Percentiles rank a stretch among this genome's conserved stretches.
Evolutionary conservation across 2,888 invertebrate genomes (phyloP).

Genomic region (Abscondita cerata): DNA sequence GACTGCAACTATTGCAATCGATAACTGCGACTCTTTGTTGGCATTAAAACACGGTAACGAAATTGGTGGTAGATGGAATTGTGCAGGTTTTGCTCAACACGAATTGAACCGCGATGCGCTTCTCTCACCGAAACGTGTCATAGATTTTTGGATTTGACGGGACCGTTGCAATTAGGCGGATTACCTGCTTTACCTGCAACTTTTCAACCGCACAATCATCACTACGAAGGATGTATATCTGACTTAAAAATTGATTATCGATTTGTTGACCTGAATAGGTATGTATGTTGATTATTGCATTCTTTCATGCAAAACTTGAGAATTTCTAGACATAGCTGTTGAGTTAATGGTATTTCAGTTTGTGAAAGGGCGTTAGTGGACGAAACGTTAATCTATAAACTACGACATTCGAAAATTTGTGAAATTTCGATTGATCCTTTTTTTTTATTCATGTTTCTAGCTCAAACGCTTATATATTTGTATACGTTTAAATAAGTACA

Average conservation of each 20-base stretch:
- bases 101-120: conserved; percentile 77
- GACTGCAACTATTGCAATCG: conserved; percentile 83
- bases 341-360: too few relatives aligned
- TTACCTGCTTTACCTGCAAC: conserved; percentile 81
- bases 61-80: conserved; percentile 78
- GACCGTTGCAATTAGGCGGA: conserved; percentile 82
- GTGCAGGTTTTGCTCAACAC: conserved; percentile 81
- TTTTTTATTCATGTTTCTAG: too few relatives aligned
- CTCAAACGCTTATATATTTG: too few relatives aligned
- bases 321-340: too few relatives aligned
- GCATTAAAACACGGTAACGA: conserved; percentile 74
- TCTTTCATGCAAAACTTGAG: too few relatives aligned
- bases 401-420: too few relatives aligned
- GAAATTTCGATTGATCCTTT: too few relatives aligned
- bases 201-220: conserved; percentile 79
- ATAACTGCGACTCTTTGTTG: conserved; percentile 87
- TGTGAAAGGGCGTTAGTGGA: too few relatives aligned
- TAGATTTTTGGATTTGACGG: conserved; percentile 89
- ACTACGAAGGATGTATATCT: conserved; percentile 90
- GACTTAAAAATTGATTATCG: conserved; percentile 86
- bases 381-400: too few relatives aligned
- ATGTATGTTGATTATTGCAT: neutral
- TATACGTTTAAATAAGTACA: too few relatives aligned
- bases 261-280: conserved; percentile 85
- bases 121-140: conserved; percentile 81